Conservation (phyloP, 2,113 vertebrate species). For the Phylloscopus trochiloides region DNA sequence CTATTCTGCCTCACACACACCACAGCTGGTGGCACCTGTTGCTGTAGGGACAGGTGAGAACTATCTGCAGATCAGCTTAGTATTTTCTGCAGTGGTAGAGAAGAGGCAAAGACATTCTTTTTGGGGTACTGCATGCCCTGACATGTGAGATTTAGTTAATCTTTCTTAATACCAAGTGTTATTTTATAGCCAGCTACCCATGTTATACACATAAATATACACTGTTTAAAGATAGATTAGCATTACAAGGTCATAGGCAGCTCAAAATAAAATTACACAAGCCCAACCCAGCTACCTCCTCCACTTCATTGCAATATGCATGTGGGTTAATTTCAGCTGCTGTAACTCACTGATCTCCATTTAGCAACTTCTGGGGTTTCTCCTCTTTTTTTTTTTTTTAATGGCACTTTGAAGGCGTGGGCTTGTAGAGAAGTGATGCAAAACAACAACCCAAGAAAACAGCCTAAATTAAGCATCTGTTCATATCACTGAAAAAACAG, state of each 20-base stretch:
- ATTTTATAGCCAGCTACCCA: neutral
- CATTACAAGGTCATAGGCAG: neutral
- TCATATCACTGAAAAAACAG: neutral
- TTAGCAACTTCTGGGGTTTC: conserved; percentile 40
- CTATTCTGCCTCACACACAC: neutral
- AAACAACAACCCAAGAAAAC: neutral
- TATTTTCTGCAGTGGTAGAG: neutral
- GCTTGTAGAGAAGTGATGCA: neutral
- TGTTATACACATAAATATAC: neutral
- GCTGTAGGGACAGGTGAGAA: neutral
- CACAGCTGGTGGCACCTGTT: neutral
- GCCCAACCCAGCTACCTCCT: neutral
- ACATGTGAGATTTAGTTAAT: neutral
- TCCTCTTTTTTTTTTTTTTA: neutral
- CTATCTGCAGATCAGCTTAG: neutral
- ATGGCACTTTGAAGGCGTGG: neutral
- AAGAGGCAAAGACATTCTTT: neutral
- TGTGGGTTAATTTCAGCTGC: neutral
- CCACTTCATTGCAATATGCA: neutral
- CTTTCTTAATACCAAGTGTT: neutral
- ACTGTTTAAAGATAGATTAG: neutral
- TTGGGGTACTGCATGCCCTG: neutral
- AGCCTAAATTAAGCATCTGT: neutral
- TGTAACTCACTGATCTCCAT: neutral
- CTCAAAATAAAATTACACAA: neutral